These are phyloP conservation scores for Agonum fuliginosum DNA, from an alignment of 2,888 invertebrate species.

Conservation along the genomic window DNA sequence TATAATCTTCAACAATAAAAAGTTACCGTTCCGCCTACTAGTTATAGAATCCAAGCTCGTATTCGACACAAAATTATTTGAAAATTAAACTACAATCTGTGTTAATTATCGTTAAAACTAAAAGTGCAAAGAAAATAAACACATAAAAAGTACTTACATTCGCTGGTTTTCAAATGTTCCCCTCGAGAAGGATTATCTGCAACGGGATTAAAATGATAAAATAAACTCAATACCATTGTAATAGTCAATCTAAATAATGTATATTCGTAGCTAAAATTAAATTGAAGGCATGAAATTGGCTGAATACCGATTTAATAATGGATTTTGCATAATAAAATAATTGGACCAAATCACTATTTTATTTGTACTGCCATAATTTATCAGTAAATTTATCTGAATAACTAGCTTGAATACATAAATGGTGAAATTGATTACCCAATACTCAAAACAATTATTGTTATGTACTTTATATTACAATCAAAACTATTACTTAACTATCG, in stretches of 20 bases:
- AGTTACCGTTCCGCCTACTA: not conserved
- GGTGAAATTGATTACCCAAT: too few species aligned
- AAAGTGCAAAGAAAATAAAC: not conserved
- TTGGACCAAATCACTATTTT: not conserved
- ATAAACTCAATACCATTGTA: not conserved
- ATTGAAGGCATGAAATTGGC: constrained; percentile 16
- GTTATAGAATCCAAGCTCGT: constrained; percentile 10
- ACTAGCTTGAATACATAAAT: too few species aligned
- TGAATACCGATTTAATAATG: constrained; percentile 1
- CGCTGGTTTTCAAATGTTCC: not conserved
- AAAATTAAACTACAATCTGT: constrained; percentile 35
- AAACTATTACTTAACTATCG: too few species aligned
- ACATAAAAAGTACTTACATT: not conserved
- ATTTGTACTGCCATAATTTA: not conserved
- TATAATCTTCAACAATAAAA: constrained; percentile 32
- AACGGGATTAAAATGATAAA: not conserved
- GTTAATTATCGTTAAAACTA: constrained; percentile 3
- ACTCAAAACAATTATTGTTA: too few species aligned
- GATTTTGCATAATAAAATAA: constrained; percentile 38
- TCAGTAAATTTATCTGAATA: not conserved
- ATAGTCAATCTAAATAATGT: not conserved
- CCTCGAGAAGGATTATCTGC: not conserved
- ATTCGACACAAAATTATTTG: constrained; percentile 35
- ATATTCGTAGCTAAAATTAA: constrained; percentile 12
- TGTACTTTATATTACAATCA: too few species aligned